These are phyloP conservation scores for Percopsis transmontana DNA, from an alignment of 2,113 vertebrate genomes.

Conservation along the genomic window DNA sequence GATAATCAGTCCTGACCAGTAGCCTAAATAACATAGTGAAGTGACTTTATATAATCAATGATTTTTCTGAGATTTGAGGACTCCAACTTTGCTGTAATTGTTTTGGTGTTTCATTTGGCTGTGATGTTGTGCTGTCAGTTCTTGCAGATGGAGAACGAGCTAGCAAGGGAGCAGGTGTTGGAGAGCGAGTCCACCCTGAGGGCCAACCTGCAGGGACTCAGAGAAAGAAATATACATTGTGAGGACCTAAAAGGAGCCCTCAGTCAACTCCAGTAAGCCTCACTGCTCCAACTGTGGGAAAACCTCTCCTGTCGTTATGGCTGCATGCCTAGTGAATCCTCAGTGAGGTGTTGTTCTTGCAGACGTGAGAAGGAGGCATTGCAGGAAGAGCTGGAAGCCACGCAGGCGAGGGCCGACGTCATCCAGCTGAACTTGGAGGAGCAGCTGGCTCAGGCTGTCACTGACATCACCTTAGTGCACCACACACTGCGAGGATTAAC, in stretches of 20 bases:
- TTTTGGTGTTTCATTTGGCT: background rate
- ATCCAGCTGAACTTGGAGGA: slow-evolving; percentile 63
- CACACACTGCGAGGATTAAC: slow-evolving; percentile 66
- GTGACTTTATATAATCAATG: no score
- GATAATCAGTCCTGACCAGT: no score
- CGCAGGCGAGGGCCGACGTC: slow-evolving; percentile 34
- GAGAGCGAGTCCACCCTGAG: slow-evolving; percentile 82
- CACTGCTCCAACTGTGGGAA: background rate
- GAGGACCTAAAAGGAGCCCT: slow-evolving; percentile 82
- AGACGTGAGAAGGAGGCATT: slow-evolving; percentile 62
- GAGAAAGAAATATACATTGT: slow-evolving; percentile 81
- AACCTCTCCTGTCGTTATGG: background rate
- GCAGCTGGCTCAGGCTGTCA: slow-evolving; percentile 60
- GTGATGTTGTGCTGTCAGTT: slow-evolving; percentile 76
- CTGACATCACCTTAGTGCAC: slow-evolving; percentile 69
- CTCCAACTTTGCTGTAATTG: no score
- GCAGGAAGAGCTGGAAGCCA: slow-evolving; percentile 63
- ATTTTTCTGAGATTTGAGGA: no score
- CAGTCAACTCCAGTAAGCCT: slow-evolving; percentile 78
- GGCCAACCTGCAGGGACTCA: slow-evolving; percentile 73
- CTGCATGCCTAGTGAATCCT: background rate
- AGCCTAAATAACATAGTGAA: no score
- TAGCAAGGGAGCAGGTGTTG: slow-evolving; percentile 80
- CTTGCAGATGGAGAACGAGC: slow-evolving; percentile 85
- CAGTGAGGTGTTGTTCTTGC: background rate